phyloP scores from a whole-genome alignment of 2,797 vertebrate genomes.

The Lemur catta region DNA sequence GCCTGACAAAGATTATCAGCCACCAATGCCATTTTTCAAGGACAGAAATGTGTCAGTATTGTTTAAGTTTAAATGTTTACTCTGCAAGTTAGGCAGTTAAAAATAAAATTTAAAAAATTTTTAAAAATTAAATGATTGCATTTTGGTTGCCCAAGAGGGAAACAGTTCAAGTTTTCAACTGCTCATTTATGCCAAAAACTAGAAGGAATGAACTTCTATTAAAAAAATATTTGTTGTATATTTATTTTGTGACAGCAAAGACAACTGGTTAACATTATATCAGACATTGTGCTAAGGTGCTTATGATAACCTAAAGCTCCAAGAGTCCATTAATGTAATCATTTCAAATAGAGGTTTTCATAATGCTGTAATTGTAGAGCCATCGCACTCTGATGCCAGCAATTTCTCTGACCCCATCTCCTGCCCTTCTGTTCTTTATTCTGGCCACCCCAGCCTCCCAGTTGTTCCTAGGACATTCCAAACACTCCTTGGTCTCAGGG shows the following conservation, averaged over 20 bases:
- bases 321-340: not conserved
- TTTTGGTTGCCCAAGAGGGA: not conserved
- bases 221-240: not conserved
- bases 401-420: not conserved
- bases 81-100: no score
- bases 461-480: not conserved
- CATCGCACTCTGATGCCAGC: not conserved
- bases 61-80: not conserved
- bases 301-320: not conserved
- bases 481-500: not conserved
- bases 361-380: not conserved
- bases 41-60: not conserved
- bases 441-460: not conserved
- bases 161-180: constrained; percentile 24
- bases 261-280: not conserved
- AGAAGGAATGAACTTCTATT: not conserved
- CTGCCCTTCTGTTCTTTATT: not conserved
- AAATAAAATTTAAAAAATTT: no score
- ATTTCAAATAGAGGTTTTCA: not conserved
- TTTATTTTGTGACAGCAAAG: not conserved
- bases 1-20: not conserved
- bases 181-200: not conserved
- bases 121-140: not conserved
- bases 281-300: not conserved
- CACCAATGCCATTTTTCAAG: not conserved